Evolutionary conservation across 2,113 vertebrate genomes (phyloP).

Genomic region (Pelobates fuscus): DNA sequence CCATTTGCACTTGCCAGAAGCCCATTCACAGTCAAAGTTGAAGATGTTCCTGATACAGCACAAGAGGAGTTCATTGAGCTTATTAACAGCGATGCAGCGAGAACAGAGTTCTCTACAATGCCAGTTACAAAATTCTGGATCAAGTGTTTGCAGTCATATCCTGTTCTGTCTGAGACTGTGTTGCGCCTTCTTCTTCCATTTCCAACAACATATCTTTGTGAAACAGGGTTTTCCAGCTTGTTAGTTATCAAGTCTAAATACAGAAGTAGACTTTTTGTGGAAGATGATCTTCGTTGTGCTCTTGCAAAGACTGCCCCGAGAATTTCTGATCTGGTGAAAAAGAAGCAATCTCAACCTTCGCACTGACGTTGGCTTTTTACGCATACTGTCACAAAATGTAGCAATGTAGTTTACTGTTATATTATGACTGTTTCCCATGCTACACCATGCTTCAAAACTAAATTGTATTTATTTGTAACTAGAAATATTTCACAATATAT

Average conservation of each 20-base stretch:
- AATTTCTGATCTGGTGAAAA: no score
- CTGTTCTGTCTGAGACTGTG: constrained; percentile 42
- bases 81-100: constrained; percentile 6
- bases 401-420: no score
- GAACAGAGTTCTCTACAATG: constrained; percentile 1
- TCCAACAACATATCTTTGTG: constrained; percentile 41
- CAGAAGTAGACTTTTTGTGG: no score
- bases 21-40: constrained; percentile 24
- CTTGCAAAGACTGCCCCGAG: not conserved
- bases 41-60: constrained; percentile 23
- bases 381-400: no score
- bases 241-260: constrained; percentile 42
- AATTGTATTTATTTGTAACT: no score
- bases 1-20: constrained; percentile 25
- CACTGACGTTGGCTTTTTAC: no score
- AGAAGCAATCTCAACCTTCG: no score
- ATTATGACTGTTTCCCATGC: no score
- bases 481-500: no score
- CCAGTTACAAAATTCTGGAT: constrained; percentile 13
- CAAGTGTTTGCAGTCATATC: constrained; percentile 28
- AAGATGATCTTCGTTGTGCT: no score
- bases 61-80: constrained; percentile 14
- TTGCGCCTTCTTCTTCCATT: constrained; percentile 32
- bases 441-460: no score
- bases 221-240: constrained; percentile 48